Evolutionary conservation across 2,113 vertebrate genomes (phyloP).

Genomic region (Elanoides forficatus): DNA sequence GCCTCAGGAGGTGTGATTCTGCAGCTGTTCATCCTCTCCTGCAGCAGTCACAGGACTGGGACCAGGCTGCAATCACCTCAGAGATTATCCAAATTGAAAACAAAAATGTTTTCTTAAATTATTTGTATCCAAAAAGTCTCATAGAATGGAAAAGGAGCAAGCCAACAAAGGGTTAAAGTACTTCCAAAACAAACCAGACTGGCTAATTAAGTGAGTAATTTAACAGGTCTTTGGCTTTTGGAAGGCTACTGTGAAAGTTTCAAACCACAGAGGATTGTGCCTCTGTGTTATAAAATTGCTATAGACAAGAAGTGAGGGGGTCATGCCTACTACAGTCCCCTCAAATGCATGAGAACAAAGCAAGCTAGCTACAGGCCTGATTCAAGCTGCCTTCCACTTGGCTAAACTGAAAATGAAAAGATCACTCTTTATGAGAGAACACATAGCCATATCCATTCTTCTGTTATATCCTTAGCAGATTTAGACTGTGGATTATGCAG

Average conservation of each 20-base stretch:
- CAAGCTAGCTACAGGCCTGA: neutral
- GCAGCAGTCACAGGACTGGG: neutral
- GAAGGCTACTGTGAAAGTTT: neutral
- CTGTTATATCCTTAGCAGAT: rapidly evolving
- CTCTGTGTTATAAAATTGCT: neutral
- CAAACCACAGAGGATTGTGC: neutral
- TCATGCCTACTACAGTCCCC: neutral
- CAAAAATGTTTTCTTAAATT: neutral
- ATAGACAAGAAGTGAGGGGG: neutral
- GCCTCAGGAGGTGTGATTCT: neutral
- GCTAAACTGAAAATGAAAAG: neutral
- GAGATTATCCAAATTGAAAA: neutral
- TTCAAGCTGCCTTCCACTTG: neutral
- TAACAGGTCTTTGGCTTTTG: neutral
- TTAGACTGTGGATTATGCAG: neutral
- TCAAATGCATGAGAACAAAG: neutral
- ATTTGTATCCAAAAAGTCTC: neutral
- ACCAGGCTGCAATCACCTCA: neutral
- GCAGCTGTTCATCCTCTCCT: neutral
- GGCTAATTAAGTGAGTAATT: neutral
- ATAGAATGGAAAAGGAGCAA: neutral
- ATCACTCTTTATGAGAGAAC: neutral
- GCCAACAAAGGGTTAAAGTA: neutral
- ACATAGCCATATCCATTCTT: neutral
- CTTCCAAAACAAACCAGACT: neutral